Base-by-base conservation (phyloP, 2,888 invertebrate genomes). In the Eledona agricola region DNA sequence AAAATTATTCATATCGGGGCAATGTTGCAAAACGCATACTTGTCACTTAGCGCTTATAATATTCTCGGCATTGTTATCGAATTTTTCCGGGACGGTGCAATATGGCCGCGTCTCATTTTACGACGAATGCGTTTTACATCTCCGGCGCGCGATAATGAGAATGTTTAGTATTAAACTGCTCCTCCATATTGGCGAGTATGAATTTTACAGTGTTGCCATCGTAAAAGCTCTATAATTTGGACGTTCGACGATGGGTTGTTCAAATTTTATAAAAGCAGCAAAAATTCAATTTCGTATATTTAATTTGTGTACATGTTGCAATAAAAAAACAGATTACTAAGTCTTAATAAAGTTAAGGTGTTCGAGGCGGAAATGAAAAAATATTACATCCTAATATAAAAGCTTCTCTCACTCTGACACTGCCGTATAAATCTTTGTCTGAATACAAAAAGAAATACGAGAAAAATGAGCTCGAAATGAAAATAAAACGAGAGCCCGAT, bases 331-430 rank as follows among this genome's bases (percentile, higher is more conserved):
- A 60, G 60, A 65, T 67, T 68, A 70, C 66, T 70, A 69, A 70
- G 68, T 70, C 67, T 66, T 67, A 67, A 70, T 68, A 70, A 70
- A 67, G 67, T 64, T 64, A 62, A 65, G 65, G 69, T 69, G 67
- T 64, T 64, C 58, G 60, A 56, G 32, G 61, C 58, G 62, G 63
- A 69, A 65, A 70, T 71, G 72, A 71, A 74, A 73, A 74, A 75
- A 75, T 74, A 73, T 75, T 74, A 74, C 71, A 73, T 73, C 73
- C 72, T 73, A 74, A 75, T 75, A 75, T 74, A 73, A 74, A 76
- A 73, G 72, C 70, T 70, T 71, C 66, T 70, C 67, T 57, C 59
- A n/a, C n/a, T 62, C 67, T 71, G 75, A 75, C 75, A 71, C 69
- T 69, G 63, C 69, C 25, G 71, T 72, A 76, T 76, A 77, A 77